A percentile compares a stretch with the other conserved stretches of the same genome.
Conservation (phyloP, 2,797 vertebrate genomes). For the Mycteria americana region DNA sequence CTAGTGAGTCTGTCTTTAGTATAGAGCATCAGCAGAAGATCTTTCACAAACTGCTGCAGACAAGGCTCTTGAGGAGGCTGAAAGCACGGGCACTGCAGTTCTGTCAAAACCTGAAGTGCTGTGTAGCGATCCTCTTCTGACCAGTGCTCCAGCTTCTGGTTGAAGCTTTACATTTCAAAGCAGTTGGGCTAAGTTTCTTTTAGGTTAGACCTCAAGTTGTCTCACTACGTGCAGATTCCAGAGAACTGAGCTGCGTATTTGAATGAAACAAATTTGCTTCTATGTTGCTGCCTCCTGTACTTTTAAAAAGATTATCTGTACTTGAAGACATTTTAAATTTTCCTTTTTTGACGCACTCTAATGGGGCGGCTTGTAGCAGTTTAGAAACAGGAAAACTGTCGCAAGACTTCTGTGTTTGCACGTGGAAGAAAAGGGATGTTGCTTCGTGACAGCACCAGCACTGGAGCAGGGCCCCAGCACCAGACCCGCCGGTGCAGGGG, state of each 20-base stretch:
- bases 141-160: neutral
- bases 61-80: neutral
- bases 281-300: neutral
- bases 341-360: neutral
- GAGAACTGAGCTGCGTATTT: neutral
- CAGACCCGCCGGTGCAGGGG: neutral
- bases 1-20: neutral
- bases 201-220: neutral
- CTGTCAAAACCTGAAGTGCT: neutral
- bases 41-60: neutral
- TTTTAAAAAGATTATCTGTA: neutral
- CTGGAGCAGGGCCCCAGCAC: neutral
- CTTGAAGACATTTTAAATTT: neutral
- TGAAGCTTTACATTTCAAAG: neutral
- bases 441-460: neutral
- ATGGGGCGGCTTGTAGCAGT: neutral
- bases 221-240: fast-evolving
- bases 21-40: neutral
- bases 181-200: neutral
- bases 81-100: neutral
- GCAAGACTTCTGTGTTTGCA: neutral
- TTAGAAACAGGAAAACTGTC: neutral
- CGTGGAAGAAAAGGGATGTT: neutral
- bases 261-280: neutral
- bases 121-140: neutral